Evolutionary conservation across 2,888 invertebrate genomes (phyloP).

Genomic region (Lasioglossum marginatum): DNA sequence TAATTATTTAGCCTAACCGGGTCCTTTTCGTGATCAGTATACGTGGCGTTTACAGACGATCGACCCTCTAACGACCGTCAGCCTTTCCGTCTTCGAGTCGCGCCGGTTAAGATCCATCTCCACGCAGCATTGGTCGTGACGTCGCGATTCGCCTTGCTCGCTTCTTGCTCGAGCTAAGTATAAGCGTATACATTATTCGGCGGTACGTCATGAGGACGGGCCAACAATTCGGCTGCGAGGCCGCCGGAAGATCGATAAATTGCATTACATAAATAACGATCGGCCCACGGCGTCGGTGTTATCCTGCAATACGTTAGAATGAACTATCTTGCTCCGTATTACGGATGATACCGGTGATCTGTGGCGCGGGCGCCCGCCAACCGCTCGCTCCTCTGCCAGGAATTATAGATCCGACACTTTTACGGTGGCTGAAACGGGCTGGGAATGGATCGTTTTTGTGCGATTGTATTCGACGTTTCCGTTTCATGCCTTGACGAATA

Average conservation of each 20-base stretch:
- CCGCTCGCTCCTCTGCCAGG: not conserved
- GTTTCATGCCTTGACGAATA: not conserved
- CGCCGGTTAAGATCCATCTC: not conserved
- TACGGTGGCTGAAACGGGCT: not conserved
- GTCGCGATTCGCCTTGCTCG: not conserved
- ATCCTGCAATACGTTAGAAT: constrained; percentile 56
- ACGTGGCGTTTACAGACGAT: not conserved
- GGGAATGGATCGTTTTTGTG: constrained; percentile 15
- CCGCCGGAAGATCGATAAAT: constrained; percentile 52
- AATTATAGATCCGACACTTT: constrained; percentile 44
- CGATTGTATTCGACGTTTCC: not conserved
- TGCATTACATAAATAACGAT: constrained; percentile 60
- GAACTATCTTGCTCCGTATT: constrained; percentile 51
- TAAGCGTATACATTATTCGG: constrained; percentile 55
- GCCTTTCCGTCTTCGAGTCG: not conserved
- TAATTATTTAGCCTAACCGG: constrained; percentile 50
- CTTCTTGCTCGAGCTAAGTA: constrained; percentile 11
- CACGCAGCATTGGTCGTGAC: not conserved
- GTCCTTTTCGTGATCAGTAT: not conserved
- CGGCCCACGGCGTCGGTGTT: constrained; percentile 47
- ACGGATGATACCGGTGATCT: constrained; percentile 50
- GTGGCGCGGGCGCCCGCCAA: constrained; percentile 20
- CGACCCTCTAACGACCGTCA: not conserved
- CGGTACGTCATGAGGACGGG: constrained; percentile 40
- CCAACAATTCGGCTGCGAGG: constrained; percentile 50